phyloP scores from a whole-genome alignment of 2,113 vertebrate species.

The Semnopithecus entellus region DNA sequence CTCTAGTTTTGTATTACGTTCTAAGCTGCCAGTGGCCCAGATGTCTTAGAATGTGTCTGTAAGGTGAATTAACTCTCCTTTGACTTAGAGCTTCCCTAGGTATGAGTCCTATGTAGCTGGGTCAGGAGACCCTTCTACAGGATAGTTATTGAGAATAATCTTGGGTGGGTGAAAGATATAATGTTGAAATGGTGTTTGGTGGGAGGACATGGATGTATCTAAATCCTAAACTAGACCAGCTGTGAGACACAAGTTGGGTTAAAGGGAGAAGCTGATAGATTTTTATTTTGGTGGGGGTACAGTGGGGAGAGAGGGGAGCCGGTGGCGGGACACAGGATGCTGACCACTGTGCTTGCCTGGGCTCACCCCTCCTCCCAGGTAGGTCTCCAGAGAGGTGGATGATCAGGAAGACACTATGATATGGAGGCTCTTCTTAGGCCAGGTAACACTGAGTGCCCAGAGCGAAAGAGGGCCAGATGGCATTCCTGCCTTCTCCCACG shows the following conservation, averaged over 20 bases:
- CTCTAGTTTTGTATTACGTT: neutral
- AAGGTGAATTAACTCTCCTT: neutral
- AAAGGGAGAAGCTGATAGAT: neutral
- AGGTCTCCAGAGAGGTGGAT: neutral
- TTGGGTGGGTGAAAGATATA: neutral
- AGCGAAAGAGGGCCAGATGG: neutral
- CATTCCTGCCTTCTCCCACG: neutral
- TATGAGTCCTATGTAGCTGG: neutral
- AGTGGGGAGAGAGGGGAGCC: too few relatives aligned
- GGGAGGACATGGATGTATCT: neutral
- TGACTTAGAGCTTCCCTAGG: neutral
- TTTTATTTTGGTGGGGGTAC: neutral
- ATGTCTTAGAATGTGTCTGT: neutral
- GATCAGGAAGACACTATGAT: neutral
- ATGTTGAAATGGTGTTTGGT: neutral
- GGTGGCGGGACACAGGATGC: neutral
- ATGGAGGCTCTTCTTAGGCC: neutral
- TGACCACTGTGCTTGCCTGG: neutral
- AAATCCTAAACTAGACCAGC: neutral
- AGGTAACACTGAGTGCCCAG: neutral
- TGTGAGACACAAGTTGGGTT: neutral
- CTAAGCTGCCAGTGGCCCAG: neutral
- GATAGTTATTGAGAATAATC: neutral
- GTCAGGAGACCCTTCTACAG: neutral
- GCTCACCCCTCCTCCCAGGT: neutral